These are phyloP conservation scores for Scaptomyza parva DNA, from an alignment of 2,888 invertebrate genomes.

Conservation along the genomic window DNA sequence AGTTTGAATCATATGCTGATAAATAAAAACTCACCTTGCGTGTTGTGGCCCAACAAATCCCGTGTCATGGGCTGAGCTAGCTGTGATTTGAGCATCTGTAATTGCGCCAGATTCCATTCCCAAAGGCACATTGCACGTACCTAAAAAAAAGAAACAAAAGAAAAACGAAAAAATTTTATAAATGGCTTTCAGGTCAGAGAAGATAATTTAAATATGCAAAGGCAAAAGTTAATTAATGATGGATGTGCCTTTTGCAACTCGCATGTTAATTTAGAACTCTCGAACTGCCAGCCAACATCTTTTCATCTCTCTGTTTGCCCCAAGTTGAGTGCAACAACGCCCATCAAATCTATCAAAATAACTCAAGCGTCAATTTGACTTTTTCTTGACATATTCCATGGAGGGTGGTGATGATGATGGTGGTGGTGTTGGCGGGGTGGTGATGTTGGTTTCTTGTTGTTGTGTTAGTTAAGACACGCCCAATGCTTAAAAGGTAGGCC, in stretches of 20 bases:
- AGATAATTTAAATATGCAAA: slow-evolving; percentile 7
- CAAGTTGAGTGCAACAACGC: slow-evolving; percentile 39
- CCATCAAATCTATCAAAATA: slow-evolving; percentile 80
- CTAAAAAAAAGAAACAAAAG: slow-evolving; percentile 85
- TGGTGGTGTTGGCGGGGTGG: neutral
- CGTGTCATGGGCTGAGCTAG: slow-evolving; percentile 92
- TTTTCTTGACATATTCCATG: slow-evolving; percentile 57
- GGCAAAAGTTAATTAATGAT: slow-evolving; percentile 53
- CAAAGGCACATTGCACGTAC: slow-evolving; percentile 89
- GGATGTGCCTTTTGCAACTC: slow-evolving; percentile 28
- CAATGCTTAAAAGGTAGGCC: slow-evolving; percentile 27
- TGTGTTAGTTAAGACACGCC: slow-evolving; percentile 31
- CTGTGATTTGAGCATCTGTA: slow-evolving; percentile 91
- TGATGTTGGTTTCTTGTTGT: neutral
- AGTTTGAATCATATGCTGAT: neutral
- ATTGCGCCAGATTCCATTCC: slow-evolving; percentile 94
- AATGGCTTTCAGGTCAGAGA: slow-evolving; percentile 14
- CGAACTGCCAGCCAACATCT: neutral
- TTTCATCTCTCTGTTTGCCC: neutral
- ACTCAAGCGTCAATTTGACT: slow-evolving; percentile 76
- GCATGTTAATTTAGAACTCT: slow-evolving; percentile 56
- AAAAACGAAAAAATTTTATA: slow-evolving; percentile 16
- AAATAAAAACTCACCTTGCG: slow-evolving; percentile 88
- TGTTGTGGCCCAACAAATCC: slow-evolving; percentile 93
- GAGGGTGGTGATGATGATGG: neutral